Conservation (phyloP, 2,888 invertebrate genomes). For the Leucoma salicis region DNA sequence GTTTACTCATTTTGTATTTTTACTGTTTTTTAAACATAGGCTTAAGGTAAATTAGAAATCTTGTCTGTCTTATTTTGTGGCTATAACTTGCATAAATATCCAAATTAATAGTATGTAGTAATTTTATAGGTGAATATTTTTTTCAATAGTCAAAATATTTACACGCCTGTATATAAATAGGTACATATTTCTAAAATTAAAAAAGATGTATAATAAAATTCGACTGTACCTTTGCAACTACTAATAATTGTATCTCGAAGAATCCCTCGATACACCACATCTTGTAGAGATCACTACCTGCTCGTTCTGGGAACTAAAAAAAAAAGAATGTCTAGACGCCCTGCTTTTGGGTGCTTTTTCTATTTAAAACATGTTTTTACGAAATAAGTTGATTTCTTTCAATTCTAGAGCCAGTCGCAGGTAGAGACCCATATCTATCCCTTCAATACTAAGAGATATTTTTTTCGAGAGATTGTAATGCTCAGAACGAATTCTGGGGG, state of each 20-base stretch:
- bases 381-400: constrained; percentile 59
- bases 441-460: constrained; percentile 57
- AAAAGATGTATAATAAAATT: not conserved
- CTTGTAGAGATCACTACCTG: constrained; percentile 66
- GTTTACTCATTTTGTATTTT: not conserved
- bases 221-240: constrained; percentile 13
- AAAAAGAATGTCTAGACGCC: constrained; percentile 76
- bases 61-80: not conserved
- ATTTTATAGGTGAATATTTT: not conserved
- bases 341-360: constrained; percentile 72
- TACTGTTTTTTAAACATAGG: not conserved
- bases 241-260: constrained; percentile 32
- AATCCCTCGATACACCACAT: constrained; percentile 22
- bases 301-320: constrained; percentile 64
- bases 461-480: constrained; percentile 43
- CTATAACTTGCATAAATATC: not conserved
- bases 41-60: not conserved
- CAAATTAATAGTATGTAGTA: not conserved
- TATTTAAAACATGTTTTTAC: constrained; percentile 67
- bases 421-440: constrained; percentile 61
- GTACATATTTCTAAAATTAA: not conserved
- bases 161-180: not conserved
- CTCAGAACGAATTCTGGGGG: constrained; percentile 35
- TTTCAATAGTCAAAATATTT: not conserved
- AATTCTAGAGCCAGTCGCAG: constrained; percentile 72